These are phyloP conservation scores for Odontomachus brunneus DNA, from an alignment of 1,140 invertebrate species.

Conservation along the genomic window DNA sequence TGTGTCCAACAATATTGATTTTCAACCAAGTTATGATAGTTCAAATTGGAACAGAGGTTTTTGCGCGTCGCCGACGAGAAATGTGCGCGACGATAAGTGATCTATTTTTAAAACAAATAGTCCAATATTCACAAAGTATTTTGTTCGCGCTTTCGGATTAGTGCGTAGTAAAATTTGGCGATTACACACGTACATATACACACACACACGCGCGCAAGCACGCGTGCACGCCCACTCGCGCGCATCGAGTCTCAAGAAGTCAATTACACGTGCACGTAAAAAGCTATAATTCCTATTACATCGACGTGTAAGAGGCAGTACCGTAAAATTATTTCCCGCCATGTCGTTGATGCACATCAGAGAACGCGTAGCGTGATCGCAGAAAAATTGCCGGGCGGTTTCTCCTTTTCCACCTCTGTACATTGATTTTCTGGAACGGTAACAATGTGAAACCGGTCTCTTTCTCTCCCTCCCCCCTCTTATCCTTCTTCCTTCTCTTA, in stretches of 20 bases:
- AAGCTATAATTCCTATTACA: conserved; percentile 53
- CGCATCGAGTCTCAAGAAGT: conserved; percentile 40
- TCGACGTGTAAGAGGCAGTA: conserved; percentile 43
- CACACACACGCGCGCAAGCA: background rate
- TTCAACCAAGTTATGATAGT: no score
- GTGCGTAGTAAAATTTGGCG: conserved; percentile 6
- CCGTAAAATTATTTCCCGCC: conserved; percentile 60
- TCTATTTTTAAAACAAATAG: background rate
- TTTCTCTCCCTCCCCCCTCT: background rate
- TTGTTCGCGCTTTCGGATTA: conserved; percentile 28
- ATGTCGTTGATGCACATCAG: conserved; percentile 58
- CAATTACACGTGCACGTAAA: conserved; percentile 48
- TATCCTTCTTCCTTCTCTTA: background rate
- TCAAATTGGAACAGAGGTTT: no score
- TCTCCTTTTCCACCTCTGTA: conserved; percentile 33
- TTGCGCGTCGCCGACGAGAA: no score
- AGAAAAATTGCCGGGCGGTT: conserved; percentile 51
- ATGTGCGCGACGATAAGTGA: background rate
- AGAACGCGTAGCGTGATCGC: conserved; percentile 43
- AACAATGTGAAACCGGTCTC: conserved; percentile 59
- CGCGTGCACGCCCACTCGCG: background rate
- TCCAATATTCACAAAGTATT: conserved; percentile 4
- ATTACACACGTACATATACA: background rate
- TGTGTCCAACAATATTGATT: no score
- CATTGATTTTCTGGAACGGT: conserved; percentile 58